Evolutionary conservation across 2,797 vertebrate genomes (phyloP).

Genomic region (Sebastes melanostomus): DNA sequence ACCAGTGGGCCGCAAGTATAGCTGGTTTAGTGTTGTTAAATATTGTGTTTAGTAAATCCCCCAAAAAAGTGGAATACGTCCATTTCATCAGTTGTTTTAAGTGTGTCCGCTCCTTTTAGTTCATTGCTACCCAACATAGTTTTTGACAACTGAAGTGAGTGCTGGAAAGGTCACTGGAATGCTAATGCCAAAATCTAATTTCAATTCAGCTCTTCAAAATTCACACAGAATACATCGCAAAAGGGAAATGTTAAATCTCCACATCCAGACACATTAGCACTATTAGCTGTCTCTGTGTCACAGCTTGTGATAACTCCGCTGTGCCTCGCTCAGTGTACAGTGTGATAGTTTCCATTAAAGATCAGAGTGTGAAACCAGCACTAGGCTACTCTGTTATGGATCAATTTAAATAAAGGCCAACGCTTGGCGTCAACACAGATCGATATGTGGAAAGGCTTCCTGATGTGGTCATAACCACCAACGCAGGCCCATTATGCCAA

Average conservation of each 20-base stretch:
- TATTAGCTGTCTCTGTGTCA: slow-evolving; percentile 30
- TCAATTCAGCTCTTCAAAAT: slow-evolving; percentile 40
- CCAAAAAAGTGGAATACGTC: slow-evolving; percentile 13
- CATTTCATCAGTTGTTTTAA: slow-evolving; percentile 32
- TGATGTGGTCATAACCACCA: slow-evolving; percentile 61
- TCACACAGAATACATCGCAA: slow-evolving; percentile 13
- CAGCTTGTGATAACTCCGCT: slow-evolving; percentile 16
- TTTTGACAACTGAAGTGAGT: slow-evolving; percentile 47
- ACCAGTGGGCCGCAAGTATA: not conserved
- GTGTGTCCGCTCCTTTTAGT: slow-evolving; percentile 15
- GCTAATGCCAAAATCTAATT: slow-evolving; percentile 58
- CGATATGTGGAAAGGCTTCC: slow-evolving; percentile 56
- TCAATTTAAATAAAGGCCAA: slow-evolving; percentile 66
- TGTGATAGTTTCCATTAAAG: slow-evolving; percentile 54
- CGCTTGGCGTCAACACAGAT: slow-evolving; percentile 63
- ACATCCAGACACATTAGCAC: slow-evolving; percentile 22
- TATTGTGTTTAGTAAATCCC: slow-evolving; percentile 1
- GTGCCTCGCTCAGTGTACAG: slow-evolving; percentile 7
- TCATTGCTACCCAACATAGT: slow-evolving; percentile 5
- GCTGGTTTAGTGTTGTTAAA: not conserved
- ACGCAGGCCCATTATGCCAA: slow-evolving; percentile 50
- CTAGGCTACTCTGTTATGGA: slow-evolving; percentile 46
- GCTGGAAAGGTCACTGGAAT: slow-evolving; percentile 67
- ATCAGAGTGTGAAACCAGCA: slow-evolving; percentile 57
- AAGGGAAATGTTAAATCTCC: slow-evolving; percentile 42